Base-by-base conservation (phyloP, 1,140 invertebrate genomes). In the Olivierus martensii region DNA sequence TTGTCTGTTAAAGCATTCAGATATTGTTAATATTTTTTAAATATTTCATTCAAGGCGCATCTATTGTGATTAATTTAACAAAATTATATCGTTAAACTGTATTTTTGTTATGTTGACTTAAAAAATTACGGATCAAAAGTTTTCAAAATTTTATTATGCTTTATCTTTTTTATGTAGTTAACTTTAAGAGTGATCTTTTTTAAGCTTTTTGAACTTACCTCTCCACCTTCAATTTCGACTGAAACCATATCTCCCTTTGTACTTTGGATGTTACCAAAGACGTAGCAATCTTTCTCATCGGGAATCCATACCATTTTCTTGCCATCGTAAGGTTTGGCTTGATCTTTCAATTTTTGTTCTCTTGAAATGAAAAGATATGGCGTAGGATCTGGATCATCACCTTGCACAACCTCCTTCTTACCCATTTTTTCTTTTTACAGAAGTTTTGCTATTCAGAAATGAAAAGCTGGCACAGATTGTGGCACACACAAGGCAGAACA, bases 251-350 rank as follows among this genome's bases (percentile, higher is more conserved):
- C 95, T 65, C 95, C 95, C 77, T 98, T 98, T 69, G 93, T 94
- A 63, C 86, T 89, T 75, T 87, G 85, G 73, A 99, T 98, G 72
- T 98, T 91, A 70, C 91, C 93, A 72, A 90, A 79, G 63, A 96
- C 65, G 77, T 90, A 98, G 65, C 93, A 92, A 65, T 97, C 93
- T 73, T 96, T 95, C 64, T 94, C 87, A 72, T 94, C 86, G 57
- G 92, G 89, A 54, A 99, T 83, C 95, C 95, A 99, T 77, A 92
- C 96, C 66, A 87, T 86, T 76, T 98, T 99, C 78, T 99, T 99
- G 72, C 87, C 93, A 81, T 99, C 96, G 78, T 97, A 94, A 59
- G 89, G 89, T 77, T 93, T 93, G 70, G 86, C 87, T 73, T 93
- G 87, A 72, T 93, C 89, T 73, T 90, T 91, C 75, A 88, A 82